Evolutionary conservation across 2,888 invertebrate genomes (phyloP), one percentile per base, ranked within the genome.

Genomic region (Mallateleia sp.): DNA sequence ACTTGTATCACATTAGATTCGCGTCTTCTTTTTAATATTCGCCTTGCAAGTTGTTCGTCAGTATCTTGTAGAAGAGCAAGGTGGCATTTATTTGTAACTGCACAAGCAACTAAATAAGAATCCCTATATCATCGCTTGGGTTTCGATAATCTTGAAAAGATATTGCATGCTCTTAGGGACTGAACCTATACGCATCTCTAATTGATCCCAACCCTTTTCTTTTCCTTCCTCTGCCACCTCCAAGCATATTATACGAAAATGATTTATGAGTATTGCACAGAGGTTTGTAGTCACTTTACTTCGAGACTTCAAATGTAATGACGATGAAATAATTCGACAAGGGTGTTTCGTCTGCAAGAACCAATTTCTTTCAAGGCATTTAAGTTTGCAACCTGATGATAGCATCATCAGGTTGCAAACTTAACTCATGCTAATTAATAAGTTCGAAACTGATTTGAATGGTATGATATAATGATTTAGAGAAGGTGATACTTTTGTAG

Each of bases 1-100:
- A 58, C 75, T 62, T 75, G 80, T n/a, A 81, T 62, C 8, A 77
- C 25, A 47, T 82, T 86, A 15, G 52, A 28, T 20, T 74, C 56
- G 25, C 42, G 11, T 8, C 42, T 64, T 80, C 50, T 18, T 66
- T 64, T 15, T 32, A 18, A 38, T 22, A 66, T 54, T 25, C 79
- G 18, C 64, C 42, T 22, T n/a, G 77, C 69, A 28, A 77, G 42
- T 2, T 69, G 50, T 24, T 34, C 69, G 56, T 34, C 69, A 22
- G 52, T 42, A 32, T 60, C 78, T 45, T 24, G 25, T 54, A 78
- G 69, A 9, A 9, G 45, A n/a, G 8, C 32, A 6, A 32, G 32
- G 6, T 2, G 38, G 8, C 8, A 28, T 28, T 28, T 28, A 28
- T 28, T 28, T n/a, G n/a, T n/a, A n/a, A n/a, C n/a, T n/a, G n/a